Evolutionary conservation across 2,797 vertebrate species (phyloP), one percentile per base, ranked within the genome.

Genomic region (Tadarida brasiliensis): DNA sequence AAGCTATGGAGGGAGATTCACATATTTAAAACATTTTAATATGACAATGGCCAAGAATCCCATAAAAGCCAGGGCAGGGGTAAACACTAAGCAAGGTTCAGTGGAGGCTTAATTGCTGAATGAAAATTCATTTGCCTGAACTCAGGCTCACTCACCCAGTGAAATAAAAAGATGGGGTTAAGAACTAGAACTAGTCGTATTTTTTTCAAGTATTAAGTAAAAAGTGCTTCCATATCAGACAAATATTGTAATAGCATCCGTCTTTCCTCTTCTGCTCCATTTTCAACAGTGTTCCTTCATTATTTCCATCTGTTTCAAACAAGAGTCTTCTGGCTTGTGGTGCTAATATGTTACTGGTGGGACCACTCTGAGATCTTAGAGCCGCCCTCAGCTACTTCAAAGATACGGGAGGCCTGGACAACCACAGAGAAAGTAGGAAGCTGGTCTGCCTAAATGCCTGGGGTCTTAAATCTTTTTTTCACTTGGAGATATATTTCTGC

Each of bases 61-160:
- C 17, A 47, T 24, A 63, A 84, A 81, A 78, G 20, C 7, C 57
- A 87, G 47, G 20, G 28, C 11, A 70, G 33, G 63, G 59, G 30
- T 86, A 54, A 67, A 49, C 1, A 87, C 39, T 33, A 86, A 85
- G 26, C 28, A 78, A 87, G 7, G 5, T 26, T 61, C 44, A 67
- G 1, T 33, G 30, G 22, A 95, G n/a, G 35, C 7, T 14, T 65
- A 44, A 20, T 22, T 61, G 11, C 22, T 89, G 3, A 86, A 84
- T 61, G 1, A 61, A 88, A 91, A 33, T 84, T 91, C 61, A 93
- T 77, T 80, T 92, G 15, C 65, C 26, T 59, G 49, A 85, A 67
- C n/a, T 7, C 56, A 49, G n/a, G 22, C 1, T 20, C 77, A 35
- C 63, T 84, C 51, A 94, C 17, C 39, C 30, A 85, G 22, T 51